Percentiles rank a stretch among this genome's conserved stretches.
phyloP scores from a whole-genome alignment of 1,140 invertebrate species.

The Zaprionus lachaisei region DNA sequence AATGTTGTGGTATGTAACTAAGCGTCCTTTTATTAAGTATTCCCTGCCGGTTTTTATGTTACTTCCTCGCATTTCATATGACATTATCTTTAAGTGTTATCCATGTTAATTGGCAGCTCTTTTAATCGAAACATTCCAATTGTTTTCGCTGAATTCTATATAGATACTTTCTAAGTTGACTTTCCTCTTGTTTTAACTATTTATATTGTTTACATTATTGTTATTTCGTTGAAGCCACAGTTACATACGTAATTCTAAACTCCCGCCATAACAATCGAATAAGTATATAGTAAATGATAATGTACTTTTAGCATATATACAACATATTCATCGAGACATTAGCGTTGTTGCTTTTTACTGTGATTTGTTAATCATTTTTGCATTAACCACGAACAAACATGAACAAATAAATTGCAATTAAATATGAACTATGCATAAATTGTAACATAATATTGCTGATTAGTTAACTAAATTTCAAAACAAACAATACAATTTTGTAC shows the following conservation, averaged over 20 bases:
- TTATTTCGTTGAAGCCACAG: conserved; percentile 18
- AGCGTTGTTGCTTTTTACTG: conserved; percentile 80
- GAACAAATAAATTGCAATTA: conserved; percentile 32
- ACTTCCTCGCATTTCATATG: conserved; percentile 20
- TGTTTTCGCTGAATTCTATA: conserved; percentile 47
- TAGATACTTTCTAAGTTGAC: not conserved
- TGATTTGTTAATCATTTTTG: conserved; percentile 78
- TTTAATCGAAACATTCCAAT: conserved; percentile 56
- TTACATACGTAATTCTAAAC: conserved; percentile 22
- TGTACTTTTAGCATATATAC: conserved; percentile 2
- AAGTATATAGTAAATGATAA: conserved; percentile 28
- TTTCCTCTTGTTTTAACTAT: not conserved
- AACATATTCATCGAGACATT: conserved; percentile 31
- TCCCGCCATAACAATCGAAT: conserved; percentile 44
- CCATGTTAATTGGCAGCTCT: conserved; percentile 33
- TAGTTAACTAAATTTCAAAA: conserved; percentile 47
- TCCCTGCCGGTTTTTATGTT: conserved; percentile 26
- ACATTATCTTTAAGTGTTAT: conserved; percentile 62
- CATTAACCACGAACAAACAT: conserved; percentile 57
- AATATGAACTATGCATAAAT: conserved; percentile 37
- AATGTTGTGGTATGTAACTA: conserved; percentile 28
- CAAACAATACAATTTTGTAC: conserved; percentile 38
- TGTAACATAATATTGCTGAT: conserved; percentile 50
- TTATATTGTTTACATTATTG: conserved; percentile 6
- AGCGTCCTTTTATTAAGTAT: conserved; percentile 6